Evolutionary conservation across 2,113 vertebrate genomes (phyloP).

Genomic region (Calidris pugnax): DNA sequence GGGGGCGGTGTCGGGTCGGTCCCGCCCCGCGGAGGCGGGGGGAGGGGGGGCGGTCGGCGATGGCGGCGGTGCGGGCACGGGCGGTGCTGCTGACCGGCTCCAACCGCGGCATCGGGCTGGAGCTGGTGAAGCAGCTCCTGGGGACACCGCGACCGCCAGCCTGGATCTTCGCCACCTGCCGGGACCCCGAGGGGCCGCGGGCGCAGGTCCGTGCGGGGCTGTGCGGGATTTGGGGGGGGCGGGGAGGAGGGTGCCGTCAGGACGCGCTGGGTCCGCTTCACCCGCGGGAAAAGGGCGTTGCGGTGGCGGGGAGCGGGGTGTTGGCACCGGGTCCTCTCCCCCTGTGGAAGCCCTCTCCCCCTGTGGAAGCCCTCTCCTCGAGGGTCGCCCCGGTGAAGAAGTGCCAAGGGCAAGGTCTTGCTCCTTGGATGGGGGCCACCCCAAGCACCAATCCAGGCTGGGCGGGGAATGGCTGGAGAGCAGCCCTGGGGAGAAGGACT

Average conservation of each 20-base stretch:
- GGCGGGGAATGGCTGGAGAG: background rate
- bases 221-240: no score
- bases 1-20: no score
- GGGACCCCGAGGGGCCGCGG: slow-evolving; percentile 50
- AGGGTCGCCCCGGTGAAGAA: accelerated
- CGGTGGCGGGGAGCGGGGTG: accelerated
- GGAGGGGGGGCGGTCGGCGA: background rate
- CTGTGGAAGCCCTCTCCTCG: accelerated
- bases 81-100: slow-evolving; percentile 62
- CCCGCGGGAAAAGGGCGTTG: accelerated
- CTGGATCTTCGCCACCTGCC: slow-evolving; percentile 70
- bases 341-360: no score
- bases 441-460: background rate
- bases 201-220: slow-evolving; percentile 34
- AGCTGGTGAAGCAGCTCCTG: slow-evolving; percentile 60
- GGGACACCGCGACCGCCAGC: background rate
- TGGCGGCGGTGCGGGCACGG: background rate
- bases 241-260: accelerated
- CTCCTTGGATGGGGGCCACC: background rate
- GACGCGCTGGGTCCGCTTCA: accelerated
- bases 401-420: background rate
- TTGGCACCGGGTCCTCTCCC: no score
- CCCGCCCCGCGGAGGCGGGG: no score
- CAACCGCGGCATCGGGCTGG: slow-evolving; percentile 69
- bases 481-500: background rate